Evolutionary conservation across 2,888 invertebrate genomes (phyloP).

Genomic region (Lasius platythorax): DNA sequence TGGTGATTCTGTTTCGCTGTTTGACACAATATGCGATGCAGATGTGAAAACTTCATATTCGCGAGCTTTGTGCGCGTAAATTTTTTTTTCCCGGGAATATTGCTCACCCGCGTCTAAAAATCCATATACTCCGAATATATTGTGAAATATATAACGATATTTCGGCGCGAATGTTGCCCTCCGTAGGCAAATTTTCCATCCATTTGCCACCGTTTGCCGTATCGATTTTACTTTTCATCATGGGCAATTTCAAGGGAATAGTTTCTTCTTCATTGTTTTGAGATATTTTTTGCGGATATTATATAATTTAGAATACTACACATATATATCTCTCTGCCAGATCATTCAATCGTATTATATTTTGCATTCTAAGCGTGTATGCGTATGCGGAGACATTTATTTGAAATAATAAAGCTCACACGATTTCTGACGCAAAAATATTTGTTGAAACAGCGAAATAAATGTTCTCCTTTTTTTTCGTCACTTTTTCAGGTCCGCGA

Average conservation of each 20-base stretch:
- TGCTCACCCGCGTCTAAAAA: slow-evolving; percentile 33
- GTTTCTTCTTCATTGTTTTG: not conserved
- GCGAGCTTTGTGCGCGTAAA: slow-evolving; percentile 24
- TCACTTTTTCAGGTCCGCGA: not conserved
- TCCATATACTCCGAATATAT: slow-evolving; percentile 44
- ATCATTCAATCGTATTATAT: not conserved
- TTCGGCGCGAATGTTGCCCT: slow-evolving; percentile 35
- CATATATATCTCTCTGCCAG: not conserved
- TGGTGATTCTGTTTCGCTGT: slow-evolving; percentile 46
- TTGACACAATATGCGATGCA: slow-evolving; percentile 50
- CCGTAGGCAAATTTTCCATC: slow-evolving; percentile 48
- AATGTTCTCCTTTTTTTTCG: not conserved
- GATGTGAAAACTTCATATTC: slow-evolving; percentile 47
- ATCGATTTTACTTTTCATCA: slow-evolving; percentile 52
- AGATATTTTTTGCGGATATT: slow-evolving; percentile 15
- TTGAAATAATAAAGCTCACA: not conserved
- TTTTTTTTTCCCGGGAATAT: slow-evolving; percentile 36
- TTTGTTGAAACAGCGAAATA: not conserved
- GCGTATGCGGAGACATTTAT: not conserved
- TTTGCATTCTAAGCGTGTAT: not conserved
- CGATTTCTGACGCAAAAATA: not conserved
- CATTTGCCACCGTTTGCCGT: slow-evolving; percentile 18
- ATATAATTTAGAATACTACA: not conserved
- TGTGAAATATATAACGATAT: slow-evolving; percentile 50
- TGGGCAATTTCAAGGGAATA: slow-evolving; percentile 31